Base-by-base conservation (phyloP, 2,797 vertebrate genomes). In the Fistularia commersonii region DNA sequence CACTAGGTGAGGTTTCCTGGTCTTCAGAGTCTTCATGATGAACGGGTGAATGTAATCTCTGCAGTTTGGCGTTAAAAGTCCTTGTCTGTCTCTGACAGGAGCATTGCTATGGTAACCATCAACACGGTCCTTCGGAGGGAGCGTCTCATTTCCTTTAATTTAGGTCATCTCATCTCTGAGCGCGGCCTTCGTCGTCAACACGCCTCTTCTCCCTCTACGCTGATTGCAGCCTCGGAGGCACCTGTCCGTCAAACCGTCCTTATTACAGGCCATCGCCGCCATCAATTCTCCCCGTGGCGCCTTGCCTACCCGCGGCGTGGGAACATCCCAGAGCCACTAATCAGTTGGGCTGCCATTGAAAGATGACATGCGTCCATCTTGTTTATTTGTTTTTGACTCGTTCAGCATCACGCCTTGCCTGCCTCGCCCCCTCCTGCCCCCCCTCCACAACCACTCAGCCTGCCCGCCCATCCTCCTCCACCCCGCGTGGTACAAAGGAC, bases 351-450 rank as follows among this genome's bases (percentile, higher is more conserved):
- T 56, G 41, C 38, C 51, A 43, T 51, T 41, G 67, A 69, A 66
- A 62, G 38, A 45, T 54, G 54, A 66, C 67, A 74, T 53, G 54
- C 43, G 46, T 61, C 50, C 57, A 51, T 65, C 32, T 54, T 38
- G 68, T 80, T 74, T 76, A 63, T 73, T 79, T 61, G 77, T 75
- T 54, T 81, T 84, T 68, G 57, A 55, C 57, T 65, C 51, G 32
- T 54, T 65, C 66, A 64, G 70, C 69, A 54, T 83, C 63, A 63
- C 37, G 62, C 59, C 68, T 65, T 81, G 60, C 72, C 73, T 57
- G 67, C 73, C 69, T 79, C 72, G 66, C 66, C 74, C 76, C 73
- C n/a, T n/a, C n/a, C n/a, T n/a, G n/a, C n/a, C n/a, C n/a, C n/a
- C n/a, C n/a, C n/a, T n/a, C n/a, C n/a, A n/a, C n/a, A n/a, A n/a